These are phyloP conservation scores for Adelphocoris suturalis DNA, from an alignment of 2,888 invertebrate species.

Conservation along the genomic window DNA sequence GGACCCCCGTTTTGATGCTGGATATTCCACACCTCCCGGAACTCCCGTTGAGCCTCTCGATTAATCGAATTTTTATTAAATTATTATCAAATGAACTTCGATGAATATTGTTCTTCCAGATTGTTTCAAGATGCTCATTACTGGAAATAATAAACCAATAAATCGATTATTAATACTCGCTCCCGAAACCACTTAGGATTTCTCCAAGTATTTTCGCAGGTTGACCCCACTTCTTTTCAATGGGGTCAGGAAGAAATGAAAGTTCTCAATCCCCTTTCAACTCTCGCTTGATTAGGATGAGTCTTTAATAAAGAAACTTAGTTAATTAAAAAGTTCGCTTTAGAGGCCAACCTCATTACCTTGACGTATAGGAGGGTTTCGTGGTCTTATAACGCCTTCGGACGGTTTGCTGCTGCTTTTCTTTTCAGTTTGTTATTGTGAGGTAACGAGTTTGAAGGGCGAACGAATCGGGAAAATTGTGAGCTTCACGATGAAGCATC, in stretches of 20 bases:
- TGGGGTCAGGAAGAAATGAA: slow-evolving; percentile 60
- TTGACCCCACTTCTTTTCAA: slow-evolving; percentile 27
- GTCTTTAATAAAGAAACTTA: slow-evolving; percentile 63
- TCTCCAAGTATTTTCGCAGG: not conserved
- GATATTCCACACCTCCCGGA: too few relatives aligned
- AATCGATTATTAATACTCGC: not conserved
- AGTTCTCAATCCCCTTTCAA: slow-evolving; percentile 61
- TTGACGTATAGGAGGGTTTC: slow-evolving; percentile 56
- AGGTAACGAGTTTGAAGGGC: too few relatives aligned
- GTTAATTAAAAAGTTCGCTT: slow-evolving; percentile 66
- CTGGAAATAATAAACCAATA: not conserved
- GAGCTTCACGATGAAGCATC: too few relatives aligned
- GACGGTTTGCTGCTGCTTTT: too few relatives aligned
- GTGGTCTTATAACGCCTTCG: slow-evolving; percentile 34
- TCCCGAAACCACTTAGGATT: not conserved
- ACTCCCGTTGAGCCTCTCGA: too few relatives aligned
- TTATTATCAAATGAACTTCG: too few relatives aligned
- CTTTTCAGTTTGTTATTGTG: too few relatives aligned
- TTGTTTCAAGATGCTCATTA: too few relatives aligned
- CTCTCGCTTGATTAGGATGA: slow-evolving; percentile 60
- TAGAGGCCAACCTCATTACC: slow-evolving; percentile 54
- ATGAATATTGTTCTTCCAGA: too few relatives aligned
- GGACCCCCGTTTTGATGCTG: too few relatives aligned
- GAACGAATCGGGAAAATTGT: too few relatives aligned
- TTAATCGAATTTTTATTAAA: too few relatives aligned